These are phyloP conservation scores for Sinocyclocheilus grahami DNA, from an alignment of 2,113 vertebrate species.

Conservation along the genomic window DNA sequence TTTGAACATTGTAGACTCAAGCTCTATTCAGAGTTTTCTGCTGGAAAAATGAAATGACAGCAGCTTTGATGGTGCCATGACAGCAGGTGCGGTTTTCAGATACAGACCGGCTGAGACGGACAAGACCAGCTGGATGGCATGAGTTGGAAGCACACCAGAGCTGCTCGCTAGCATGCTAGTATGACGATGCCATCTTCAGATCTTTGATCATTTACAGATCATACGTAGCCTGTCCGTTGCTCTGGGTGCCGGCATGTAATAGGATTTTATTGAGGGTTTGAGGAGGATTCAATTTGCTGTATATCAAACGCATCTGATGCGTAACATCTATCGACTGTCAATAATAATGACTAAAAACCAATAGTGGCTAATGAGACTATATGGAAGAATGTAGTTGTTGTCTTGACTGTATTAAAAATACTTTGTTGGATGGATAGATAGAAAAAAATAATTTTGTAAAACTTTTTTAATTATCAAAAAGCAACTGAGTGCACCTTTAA, in stretches of 20 bases:
- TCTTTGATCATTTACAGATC: constrained; percentile 19
- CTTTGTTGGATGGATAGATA: too few species aligned
- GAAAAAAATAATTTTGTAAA: background rate
- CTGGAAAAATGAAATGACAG: background rate
- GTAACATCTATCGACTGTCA: background rate
- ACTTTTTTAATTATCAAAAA: background rate
- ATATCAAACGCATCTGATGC: background rate
- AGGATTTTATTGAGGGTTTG: background rate
- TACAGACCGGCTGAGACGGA: constrained; percentile 33
- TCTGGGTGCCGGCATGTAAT: background rate
- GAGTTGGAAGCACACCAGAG: constrained; percentile 26
- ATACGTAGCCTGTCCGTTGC: background rate
- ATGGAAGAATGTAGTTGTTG: background rate
- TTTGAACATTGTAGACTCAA: background rate
- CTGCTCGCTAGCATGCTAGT: background rate
- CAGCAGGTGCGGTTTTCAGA: constrained; percentile 21
- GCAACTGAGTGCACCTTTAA: background rate
- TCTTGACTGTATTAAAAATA: background rate
- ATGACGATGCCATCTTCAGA: background rate
- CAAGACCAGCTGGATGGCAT: constrained; percentile 22
- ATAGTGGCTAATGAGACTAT: background rate
- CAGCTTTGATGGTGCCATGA: constrained; percentile 20
- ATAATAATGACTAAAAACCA: background rate
- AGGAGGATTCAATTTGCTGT: background rate
- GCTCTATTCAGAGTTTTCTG: constrained; percentile 3